Percentiles rank a stretch among this genome's conserved stretches.
Conservation (phyloP, 2,797 vertebrate species). For the Phalloptychus januarius region DNA sequence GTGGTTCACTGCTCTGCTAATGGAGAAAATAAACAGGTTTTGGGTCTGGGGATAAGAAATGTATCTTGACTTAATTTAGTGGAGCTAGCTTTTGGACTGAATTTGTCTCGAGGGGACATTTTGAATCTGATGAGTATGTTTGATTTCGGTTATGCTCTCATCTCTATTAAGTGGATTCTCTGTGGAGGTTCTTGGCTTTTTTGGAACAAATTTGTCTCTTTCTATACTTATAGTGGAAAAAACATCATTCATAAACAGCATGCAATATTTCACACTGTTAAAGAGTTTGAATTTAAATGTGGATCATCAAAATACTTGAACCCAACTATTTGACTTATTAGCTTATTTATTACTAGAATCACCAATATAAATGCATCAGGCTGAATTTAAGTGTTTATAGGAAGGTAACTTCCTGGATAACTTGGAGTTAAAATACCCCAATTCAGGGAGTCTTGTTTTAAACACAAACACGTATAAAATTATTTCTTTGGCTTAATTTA, state of each 20-base stretch:
- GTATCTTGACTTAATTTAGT: slow-evolving; percentile 33
- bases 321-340: not conserved
- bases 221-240: not conserved
- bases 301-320: not conserved
- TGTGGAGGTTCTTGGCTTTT: slow-evolving; percentile 9
- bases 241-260: not conserved
- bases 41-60: slow-evolving; percentile 45
- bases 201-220: slow-evolving; percentile 28
- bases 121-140: slow-evolving; percentile 32
- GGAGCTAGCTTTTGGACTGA: slow-evolving; percentile 32
- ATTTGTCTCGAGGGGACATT: slow-evolving; percentile 36
- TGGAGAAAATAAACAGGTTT: slow-evolving; percentile 48
- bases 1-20: slow-evolving; percentile 33
- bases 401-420: too few relatives aligned
- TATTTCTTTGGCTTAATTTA: not conserved
- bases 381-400: not conserved
- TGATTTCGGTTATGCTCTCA: slow-evolving; percentile 32
- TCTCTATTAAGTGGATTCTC: slow-evolving; percentile 29
- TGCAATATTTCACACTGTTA: not conserved
- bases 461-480: not conserved
- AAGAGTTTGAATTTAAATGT: not conserved
- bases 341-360: not conserved
- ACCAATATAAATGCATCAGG: not conserved
- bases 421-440: not conserved
- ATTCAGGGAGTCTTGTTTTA: not conserved